Conservation (phyloP, 2,888 invertebrate genomes). For the Spicauda simplicius region DNA sequence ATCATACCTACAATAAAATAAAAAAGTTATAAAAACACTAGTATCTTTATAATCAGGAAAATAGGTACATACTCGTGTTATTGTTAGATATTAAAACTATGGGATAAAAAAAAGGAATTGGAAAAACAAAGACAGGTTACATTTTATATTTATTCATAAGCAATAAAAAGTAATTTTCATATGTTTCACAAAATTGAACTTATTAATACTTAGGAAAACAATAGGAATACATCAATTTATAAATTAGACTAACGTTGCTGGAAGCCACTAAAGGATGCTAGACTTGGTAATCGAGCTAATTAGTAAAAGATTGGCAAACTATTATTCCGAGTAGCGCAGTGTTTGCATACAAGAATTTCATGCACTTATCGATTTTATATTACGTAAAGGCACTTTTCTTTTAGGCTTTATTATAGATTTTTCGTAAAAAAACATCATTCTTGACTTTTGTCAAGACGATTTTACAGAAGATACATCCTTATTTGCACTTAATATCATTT, state of each 20-base stretch:
- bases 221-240: constrained; percentile 57
- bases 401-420: constrained; percentile 48
- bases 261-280: constrained; percentile 66
- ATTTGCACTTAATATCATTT: neutral
- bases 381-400: constrained; percentile 77
- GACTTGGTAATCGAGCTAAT: constrained; percentile 40
- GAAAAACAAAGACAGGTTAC: constrained; percentile 49
- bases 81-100: no score
- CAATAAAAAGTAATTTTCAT: constrained; percentile 81
- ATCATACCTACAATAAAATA: no score
- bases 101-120: neutral
- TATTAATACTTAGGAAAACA: constrained; percentile 63
- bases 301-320: constrained; percentile 53
- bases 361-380: constrained; percentile 59
- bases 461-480: neutral
- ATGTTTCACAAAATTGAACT: constrained; percentile 75
- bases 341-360: constrained; percentile 39
- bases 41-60: no score
- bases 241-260: constrained; percentile 62
- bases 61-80: no score
- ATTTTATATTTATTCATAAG: constrained; percentile 82
- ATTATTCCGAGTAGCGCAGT: constrained; percentile 38
- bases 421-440: constrained; percentile 6
- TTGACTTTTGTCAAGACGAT: neutral
- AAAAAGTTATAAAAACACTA: no score